phyloP scores from a whole-genome alignment of 2,113 vertebrate species.

The Paramormyrops kingsleyae region DNA sequence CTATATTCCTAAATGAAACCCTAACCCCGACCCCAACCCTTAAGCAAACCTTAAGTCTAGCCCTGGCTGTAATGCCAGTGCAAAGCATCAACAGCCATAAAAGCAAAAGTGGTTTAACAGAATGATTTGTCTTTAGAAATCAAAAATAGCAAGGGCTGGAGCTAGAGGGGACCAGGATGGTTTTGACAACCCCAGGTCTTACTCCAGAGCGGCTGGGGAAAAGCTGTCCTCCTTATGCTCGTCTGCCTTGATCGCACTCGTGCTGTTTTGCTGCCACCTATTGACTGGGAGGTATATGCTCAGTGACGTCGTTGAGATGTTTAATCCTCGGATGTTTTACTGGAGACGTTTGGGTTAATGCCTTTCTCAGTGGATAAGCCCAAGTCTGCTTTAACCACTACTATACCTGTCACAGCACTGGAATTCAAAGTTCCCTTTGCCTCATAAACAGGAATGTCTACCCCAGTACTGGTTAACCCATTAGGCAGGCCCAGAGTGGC shows the following conservation, averaged over 20 bases:
- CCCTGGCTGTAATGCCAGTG: not conserved
- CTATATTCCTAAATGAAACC: not conserved
- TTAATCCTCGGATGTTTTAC: not conserved
- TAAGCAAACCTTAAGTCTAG: not conserved
- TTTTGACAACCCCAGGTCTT: not conserved
- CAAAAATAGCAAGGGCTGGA: constrained; percentile 24
- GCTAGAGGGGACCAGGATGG: not conserved
- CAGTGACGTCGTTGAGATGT: not conserved
- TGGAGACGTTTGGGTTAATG: not conserved
- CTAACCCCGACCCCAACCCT: not conserved
- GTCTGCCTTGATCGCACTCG: not conserved
- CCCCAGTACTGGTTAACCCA: not conserved
- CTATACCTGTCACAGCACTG: not conserved
- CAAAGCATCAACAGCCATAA: constrained; percentile 6
- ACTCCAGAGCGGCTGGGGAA: not conserved
- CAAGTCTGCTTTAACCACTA: not conserved
- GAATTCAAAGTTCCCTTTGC: not conserved
- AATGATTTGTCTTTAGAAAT: constrained; percentile 33
- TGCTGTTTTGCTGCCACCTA: constrained; percentile 50
- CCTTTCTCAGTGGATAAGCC: not conserved
- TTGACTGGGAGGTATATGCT: constrained; percentile 23
- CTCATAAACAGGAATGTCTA: not conserved
- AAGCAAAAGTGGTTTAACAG: constrained; percentile 26
- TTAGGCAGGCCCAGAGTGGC: not conserved
- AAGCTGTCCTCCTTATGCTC: not conserved